Evolutionary conservation across 2,113 vertebrate species (phyloP).

Genomic region (Pongo abelii): DNA sequence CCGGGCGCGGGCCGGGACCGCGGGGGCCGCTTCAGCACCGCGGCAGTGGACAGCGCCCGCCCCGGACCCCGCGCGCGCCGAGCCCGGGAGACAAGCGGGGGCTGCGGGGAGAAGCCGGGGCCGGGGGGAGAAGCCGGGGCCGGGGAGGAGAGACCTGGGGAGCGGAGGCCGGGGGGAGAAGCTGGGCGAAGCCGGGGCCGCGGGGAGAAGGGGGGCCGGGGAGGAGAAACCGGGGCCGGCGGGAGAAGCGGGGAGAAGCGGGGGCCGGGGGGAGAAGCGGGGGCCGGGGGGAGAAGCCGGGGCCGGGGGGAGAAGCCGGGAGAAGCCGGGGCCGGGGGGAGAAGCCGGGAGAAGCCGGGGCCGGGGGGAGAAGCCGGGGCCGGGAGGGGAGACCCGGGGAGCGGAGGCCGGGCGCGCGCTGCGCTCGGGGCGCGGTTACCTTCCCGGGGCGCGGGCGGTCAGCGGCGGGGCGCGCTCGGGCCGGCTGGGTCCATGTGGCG

Average conservation of each 20-base stretch:
- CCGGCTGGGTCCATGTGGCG: constrained; percentile 68
- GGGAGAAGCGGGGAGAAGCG: no score
- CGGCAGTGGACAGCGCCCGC: constrained; percentile 58
- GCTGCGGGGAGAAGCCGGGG: neutral
- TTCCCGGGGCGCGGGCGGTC: constrained; percentile 10
- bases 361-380: no score
- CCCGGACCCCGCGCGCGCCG: fast-evolving
- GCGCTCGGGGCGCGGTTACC: neutral
- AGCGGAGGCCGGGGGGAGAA: neutral
- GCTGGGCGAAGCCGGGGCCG: no score
- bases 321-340: no score
- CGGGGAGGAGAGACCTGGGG: neutral
- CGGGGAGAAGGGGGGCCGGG: no score
- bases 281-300: no score
- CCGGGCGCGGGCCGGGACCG: neutral
- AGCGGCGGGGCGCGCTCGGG: constrained; percentile 56
- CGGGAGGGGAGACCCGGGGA: no score
- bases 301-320: no score
- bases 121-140: no score
- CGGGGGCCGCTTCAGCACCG: constrained; percentile 68
- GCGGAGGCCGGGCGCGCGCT: neutral
- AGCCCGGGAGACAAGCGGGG: neutral
- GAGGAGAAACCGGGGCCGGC: no score
- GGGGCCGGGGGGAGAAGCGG: no score
- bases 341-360: no score